Evolutionary conservation across 2,888 invertebrate genomes (phyloP).

Genomic region (Loripinus fragilis): DNA sequence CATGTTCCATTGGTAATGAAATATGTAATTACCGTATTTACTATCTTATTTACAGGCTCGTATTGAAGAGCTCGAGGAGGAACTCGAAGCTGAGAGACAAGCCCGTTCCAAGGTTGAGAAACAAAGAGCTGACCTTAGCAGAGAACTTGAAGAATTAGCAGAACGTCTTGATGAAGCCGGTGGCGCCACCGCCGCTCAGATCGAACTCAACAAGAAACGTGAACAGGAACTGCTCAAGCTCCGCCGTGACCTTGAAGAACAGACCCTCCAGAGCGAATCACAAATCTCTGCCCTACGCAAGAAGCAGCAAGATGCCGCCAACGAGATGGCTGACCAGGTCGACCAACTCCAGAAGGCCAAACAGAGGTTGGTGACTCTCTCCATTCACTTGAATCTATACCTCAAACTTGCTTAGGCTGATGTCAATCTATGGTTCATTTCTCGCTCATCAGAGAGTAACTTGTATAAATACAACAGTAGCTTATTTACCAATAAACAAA

Average conservation of each 20-base stretch:
- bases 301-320: conserved; percentile 99
- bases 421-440: too few relatives aligned
- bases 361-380: conserved; percentile 89
- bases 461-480: too few relatives aligned
- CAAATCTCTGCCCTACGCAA: conserved; percentile 98
- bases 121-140: conserved; percentile 97
- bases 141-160: conserved; percentile 93
- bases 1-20: too few relatives aligned
- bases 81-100: conserved; percentile 99
- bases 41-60: conserved; percentile 87
- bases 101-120: conserved; percentile 99
- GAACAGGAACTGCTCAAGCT: conserved; percentile 99
- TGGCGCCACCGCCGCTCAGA: conserved; percentile 98
- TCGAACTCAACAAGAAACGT: conserved; percentile 99
- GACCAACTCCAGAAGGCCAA: conserved; percentile 99
- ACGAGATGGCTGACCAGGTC: conserved; percentile 99
- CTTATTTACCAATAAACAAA: too few relatives aligned
- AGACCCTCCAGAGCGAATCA: conserved; percentile 99
- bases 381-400: too few relatives aligned
- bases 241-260: conserved; percentile 98
- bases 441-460: too few relatives aligned
- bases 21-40: too few relatives aligned
- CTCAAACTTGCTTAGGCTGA: too few relatives aligned
- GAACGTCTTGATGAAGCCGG: conserved; percentile 94
- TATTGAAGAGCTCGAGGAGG: conserved; percentile 99